Evolutionary conservation across 2,888 invertebrate species (phyloP), one percentile per base, ranked within the genome.

Genomic region (Hemistola chrysoprasaria): DNA sequence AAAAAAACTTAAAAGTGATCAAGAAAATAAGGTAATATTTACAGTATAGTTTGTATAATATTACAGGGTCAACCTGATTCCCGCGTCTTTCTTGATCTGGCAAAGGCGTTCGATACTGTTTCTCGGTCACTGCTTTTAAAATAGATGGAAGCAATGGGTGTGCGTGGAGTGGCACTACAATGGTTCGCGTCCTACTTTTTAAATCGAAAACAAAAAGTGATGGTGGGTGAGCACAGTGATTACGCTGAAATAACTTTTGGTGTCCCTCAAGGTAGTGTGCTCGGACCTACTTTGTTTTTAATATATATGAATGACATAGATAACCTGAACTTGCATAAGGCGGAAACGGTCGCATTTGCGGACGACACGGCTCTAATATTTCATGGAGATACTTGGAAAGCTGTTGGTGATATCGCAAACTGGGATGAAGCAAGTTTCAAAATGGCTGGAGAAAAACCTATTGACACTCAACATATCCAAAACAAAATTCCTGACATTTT

Each of bases 31-130:
- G 4, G 16, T n/a, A n/a, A n/a, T n/a, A n/a, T n/a, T n/a, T n/a
- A n/a, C n/a, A n/a, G n/a, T n/a, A n/a, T n/a, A n/a, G n/a, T n/a
- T n/a, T n/a, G n/a, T n/a, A n/a, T n/a, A n/a, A n/a, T n/a, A n/a
- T n/a, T n/a, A n/a, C n/a, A n/a, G n/a, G n/a, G n/a, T n/a, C n/a
- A n/a, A n/a, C n/a, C n/a, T n/a, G n/a, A n/a, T n/a, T n/a, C n/a
- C n/a, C n/a, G 46, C 6, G 32, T 50, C 20, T 48, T 44, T 10
- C 28, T 48, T 3, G 48, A 48, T 21, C 22, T 48, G 9, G 27
- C 33, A 6, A 47, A 48, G 21, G 44, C 41, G 8, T 45, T 42
- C 7, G 49, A 45, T 16, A 49, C 49, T 2, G 11, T 50, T 8
- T 49, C 49, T 23, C 25, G 16, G 11, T 24, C 35, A 7, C 38